A percentile compares a stretch with the other conserved stretches of the same genome.
These are phyloP conservation scores for Trididemnum miniatum DNA, from an alignment of 23 tunicate species.

Conservation along the genomic window DNA sequence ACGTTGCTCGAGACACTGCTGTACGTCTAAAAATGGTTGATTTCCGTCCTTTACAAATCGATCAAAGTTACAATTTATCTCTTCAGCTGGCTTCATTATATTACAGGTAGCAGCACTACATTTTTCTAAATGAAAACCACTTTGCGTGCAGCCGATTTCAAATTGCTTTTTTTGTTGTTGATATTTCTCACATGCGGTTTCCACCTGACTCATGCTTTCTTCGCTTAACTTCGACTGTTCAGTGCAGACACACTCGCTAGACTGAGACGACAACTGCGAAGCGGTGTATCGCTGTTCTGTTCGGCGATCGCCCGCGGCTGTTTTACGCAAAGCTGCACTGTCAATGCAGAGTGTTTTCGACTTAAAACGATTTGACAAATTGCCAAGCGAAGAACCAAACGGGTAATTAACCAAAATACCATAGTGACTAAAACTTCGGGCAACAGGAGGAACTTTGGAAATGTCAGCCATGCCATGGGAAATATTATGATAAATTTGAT, in stretches of 20 bases:
- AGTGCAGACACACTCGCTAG: not conserved
- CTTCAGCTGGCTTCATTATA: not conserved
- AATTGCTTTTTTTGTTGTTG: not conserved
- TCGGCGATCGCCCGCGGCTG: constrained; percentile 7
- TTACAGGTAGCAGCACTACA: not conserved
- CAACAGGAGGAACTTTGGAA: no score
- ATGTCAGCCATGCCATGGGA: no score
- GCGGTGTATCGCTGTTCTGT: not conserved
- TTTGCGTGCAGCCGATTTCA: not conserved
- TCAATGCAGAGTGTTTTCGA: not conserved
- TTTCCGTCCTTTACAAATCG: not conserved
- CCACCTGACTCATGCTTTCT: not conserved
- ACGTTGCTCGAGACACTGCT: not conserved
- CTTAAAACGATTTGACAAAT: not conserved
- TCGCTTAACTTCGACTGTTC: not conserved
- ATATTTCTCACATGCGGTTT: not conserved
- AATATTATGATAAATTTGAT: no score
- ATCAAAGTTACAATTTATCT: not conserved
- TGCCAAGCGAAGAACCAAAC: not conserved
- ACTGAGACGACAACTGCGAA: not conserved
- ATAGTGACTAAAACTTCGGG: not conserved
- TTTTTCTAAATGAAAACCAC: not conserved
- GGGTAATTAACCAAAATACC: not conserved
- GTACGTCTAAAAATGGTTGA: not conserved
- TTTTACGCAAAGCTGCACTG: not conserved